Evolutionary conservation across 2,797 vertebrate species (phyloP).

Genomic region (Myripristis jacobus): DNA sequence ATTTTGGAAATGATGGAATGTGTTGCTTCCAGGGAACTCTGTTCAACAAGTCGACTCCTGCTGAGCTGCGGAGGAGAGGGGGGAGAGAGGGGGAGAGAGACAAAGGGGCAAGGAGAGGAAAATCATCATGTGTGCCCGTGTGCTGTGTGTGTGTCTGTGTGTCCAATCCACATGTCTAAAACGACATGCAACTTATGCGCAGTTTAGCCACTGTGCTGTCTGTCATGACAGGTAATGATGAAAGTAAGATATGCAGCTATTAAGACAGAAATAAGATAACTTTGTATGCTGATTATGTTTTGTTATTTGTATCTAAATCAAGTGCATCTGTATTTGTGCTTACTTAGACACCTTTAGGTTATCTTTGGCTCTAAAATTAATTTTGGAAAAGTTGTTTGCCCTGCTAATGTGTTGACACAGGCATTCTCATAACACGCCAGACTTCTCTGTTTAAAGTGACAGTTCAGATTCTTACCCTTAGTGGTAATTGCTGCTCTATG

Average conservation of each 20-base stretch:
- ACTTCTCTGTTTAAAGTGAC: too few relatives aligned
- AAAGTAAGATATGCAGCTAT: conserved; percentile 47
- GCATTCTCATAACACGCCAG: too few relatives aligned
- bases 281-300: conserved; percentile 28
- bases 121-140: conserved; percentile 14
- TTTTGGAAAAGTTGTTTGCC: too few relatives aligned
- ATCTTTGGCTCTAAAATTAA: conserved; percentile 13
- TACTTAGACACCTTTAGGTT: conserved; percentile 19
- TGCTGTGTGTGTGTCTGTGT: conserved; percentile 16
- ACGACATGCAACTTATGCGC: conserved; percentile 61
- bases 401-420: too few relatives aligned
- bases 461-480: too few relatives aligned
- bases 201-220: conserved; percentile 44
- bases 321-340: conserved; percentile 36
- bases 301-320: conserved; percentile 10
- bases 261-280: conserved; percentile 29
- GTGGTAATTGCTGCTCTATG: too few relatives aligned
- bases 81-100: conserved; percentile 16
- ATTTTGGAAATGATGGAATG: conserved; percentile 73
- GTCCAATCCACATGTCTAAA: conserved; percentile 61
- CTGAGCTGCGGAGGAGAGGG: conserved; percentile 46
- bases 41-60: conserved; percentile 70
- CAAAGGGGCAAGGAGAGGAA: conserved; percentile 30
- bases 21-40: conserved; percentile 65
- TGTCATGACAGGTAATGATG: conserved; percentile 55